A percentile compares a stretch with the other conserved stretches of the same genome.
Conservation (phyloP, 2,797 vertebrate genomes). For the Cyclura pinguis region DNA sequence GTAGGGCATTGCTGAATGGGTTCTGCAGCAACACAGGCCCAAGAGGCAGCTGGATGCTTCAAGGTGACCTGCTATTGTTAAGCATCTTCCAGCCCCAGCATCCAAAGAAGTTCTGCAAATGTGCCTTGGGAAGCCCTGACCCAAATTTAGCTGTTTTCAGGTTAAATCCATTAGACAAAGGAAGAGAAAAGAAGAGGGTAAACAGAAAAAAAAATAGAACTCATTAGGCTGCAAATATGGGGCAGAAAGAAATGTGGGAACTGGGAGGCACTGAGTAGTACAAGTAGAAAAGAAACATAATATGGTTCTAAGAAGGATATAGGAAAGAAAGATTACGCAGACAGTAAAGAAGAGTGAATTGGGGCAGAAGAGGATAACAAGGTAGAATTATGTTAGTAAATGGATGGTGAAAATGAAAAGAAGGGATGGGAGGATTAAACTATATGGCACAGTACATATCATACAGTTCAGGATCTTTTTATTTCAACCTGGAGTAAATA, state of each 20-base stretch:
- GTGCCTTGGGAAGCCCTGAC: background rate
- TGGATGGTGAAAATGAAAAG: background rate
- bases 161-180: background rate
- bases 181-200: background rate
- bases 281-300: background rate
- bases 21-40: background rate
- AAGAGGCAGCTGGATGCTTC: background rate
- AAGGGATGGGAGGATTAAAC: background rate
- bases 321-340: background rate
- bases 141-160: background rate
- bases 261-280: background rate
- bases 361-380: background rate
- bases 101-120: background rate
- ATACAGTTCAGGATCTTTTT: too few species aligned
- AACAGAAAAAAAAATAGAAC: background rate
- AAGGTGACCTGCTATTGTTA: background rate
- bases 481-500: too few species aligned
- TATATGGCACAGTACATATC: too few species aligned
- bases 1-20: background rate
- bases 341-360: background rate
- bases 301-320: background rate
- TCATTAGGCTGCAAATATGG: background rate
- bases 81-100: background rate
- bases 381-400: background rate
- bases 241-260: background rate